Base-by-base conservation (phyloP, 1,140 invertebrate species). In the Tetragnatha versicolor region DNA sequence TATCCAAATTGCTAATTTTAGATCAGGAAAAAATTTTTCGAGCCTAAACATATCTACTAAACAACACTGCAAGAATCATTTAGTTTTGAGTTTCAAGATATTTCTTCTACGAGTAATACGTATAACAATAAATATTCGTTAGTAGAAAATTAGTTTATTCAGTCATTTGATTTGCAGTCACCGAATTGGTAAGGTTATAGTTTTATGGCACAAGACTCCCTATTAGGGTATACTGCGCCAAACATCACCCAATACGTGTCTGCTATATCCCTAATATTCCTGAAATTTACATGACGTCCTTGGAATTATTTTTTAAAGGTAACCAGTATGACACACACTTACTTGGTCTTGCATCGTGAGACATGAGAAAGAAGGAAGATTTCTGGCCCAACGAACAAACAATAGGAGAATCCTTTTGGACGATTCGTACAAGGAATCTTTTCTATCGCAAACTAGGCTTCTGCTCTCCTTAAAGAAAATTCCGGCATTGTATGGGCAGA, bases 361-460 rank as follows among this genome's bases (percentile, higher is more conserved):
- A 0, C 47, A 33, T n/a, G 73, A 53, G 29, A 29, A 77, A 0
- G 73, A 53, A 0, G 73, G 73, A 1, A 77, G 33, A 22, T 53
- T 77, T 20, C 61, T 35, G 0, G 61, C 73, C 73, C 73, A 77
- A 2, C 49, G 60, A 10, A 77, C 25, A 10, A 22, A 14, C 0
- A 66, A 25, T 1, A 77, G 29, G 14, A 77, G 61, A 55, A 77
- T 77, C 9, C 73, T 20, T 22, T 31, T 22, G 3, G 73, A 65
- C 1, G 61, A 53, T 14, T 77, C 73, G 22, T 31, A 66, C 17
- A 77, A n/a, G 2, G 72, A 17, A 1, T 17, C 39, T 3, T 25
- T 61, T 6, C 29, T 29, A 35, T 35, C 6, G 47, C 17, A 0
- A 47, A 22, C 6, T 47, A 39, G 39, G 9, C 2, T 35, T 2